phyloP scores from a whole-genome alignment of 2,888 invertebrate genomes.

The Latrodectus hesperus region DNA sequence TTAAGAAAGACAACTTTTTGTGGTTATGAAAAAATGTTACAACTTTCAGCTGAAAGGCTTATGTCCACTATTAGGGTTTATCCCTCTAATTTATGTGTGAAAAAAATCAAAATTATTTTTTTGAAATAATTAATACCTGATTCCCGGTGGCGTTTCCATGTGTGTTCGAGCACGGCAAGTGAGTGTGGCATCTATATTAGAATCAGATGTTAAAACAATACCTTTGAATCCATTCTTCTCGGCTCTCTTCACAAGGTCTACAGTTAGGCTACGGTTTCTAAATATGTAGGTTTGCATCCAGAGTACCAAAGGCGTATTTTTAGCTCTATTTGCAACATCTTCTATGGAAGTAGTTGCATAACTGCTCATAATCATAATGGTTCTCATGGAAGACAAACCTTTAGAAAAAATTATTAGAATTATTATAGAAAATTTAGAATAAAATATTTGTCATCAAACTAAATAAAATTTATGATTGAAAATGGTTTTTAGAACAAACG shows the following conservation, averaged over 20 bases:
- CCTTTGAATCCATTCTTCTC: constrained; percentile 90
- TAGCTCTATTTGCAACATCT: constrained; percentile 85
- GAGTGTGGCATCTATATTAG: constrained; percentile 74
- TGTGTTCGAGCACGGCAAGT: background rate
- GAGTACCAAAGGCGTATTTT: constrained; percentile 79
- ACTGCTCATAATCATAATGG: constrained; percentile 88
- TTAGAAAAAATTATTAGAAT: too few species aligned
- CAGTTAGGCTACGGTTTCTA: constrained; percentile 83
- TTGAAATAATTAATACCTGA: background rate
- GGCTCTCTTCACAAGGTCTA: constrained; percentile 83
- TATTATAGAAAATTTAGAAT: too few species aligned
- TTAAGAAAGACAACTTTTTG: too few species aligned
- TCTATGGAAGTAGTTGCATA: constrained; percentile 90
- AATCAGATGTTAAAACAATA: constrained; percentile 90
- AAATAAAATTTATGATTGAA: too few species aligned
- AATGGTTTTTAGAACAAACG: too few species aligned
- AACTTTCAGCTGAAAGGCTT: too few species aligned
- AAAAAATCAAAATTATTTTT: background rate
- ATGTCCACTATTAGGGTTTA: too few species aligned
- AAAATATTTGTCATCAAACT: too few species aligned
- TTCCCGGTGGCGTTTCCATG: background rate
- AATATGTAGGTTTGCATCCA: constrained; percentile 96
- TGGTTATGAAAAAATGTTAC: too few species aligned
- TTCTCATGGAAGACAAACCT: constrained; percentile 72
- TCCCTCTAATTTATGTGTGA: background rate